phyloP scores from a whole-genome alignment of 2,888 invertebrate species.

The Cephus runcator region DNA sequence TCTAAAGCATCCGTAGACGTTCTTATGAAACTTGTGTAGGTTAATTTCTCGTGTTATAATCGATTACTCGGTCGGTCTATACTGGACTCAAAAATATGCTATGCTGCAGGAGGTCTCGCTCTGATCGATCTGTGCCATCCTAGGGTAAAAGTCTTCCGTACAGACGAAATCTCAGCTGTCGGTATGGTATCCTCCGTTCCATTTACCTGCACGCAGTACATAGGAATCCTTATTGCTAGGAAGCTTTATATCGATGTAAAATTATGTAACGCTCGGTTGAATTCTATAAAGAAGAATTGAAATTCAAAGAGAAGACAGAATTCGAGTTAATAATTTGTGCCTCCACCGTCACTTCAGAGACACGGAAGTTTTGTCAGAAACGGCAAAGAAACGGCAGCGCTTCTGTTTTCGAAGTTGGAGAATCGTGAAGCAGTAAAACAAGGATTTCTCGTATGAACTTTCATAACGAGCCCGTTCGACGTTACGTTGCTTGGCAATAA shows the following conservation, averaged over 20 bases:
- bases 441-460: conserved; percentile 53
- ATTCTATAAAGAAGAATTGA: background rate
- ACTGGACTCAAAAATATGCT: background rate
- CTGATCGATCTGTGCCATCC: background rate
- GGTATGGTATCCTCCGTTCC: background rate
- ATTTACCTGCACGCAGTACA: background rate
- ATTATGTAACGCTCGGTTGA: background rate
- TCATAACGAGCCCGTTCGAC: conserved; percentile 56
- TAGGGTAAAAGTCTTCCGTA: background rate
- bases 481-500: conserved; percentile 55
- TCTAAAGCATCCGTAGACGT: background rate
- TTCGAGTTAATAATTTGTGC: background rate
- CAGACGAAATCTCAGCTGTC: background rate
- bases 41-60: background rate
- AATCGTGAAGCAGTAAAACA: conserved; percentile 52
- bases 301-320: background rate
- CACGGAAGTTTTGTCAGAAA: background rate
- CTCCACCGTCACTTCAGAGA: background rate
- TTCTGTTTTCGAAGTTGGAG: background rate
- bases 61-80: background rate
- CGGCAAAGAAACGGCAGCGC: conserved; percentile 13
- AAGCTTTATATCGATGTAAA: background rate
- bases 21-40: background rate
- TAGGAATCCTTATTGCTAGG: background rate
- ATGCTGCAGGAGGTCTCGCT: background rate